Evolutionary conservation across 2,888 invertebrate genomes (phyloP).

Genomic region (Hermaeophaga mercurialis): DNA sequence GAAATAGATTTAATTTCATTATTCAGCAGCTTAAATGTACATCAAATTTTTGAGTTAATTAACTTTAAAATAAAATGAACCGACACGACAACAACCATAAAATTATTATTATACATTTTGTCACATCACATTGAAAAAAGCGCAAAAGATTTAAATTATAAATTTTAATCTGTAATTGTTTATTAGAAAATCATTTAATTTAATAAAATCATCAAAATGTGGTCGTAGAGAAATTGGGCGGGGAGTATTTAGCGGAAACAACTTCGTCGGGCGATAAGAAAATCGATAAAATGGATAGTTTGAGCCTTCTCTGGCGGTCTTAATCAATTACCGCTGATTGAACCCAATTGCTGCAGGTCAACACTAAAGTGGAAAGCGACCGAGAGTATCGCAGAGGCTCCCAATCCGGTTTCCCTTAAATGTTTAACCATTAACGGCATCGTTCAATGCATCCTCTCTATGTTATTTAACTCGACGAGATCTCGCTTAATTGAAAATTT

Average conservation of each 20-base stretch:
- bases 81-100: too few species aligned
- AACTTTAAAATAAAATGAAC: too few species aligned
- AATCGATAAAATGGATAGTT: slow-evolving; percentile 51
- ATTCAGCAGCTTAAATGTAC: too few species aligned
- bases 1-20: too few species aligned
- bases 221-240: neutral
- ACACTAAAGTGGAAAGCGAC: slow-evolving; percentile 36
- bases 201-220: too few species aligned
- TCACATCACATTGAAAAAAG: too few species aligned
- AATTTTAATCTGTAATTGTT: too few species aligned
- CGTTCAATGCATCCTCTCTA: slow-evolving; percentile 20
- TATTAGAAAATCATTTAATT: too few species aligned
- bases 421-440: slow-evolving; percentile 22
- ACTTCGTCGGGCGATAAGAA: slow-evolving; percentile 17
- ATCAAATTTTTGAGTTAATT: too few species aligned
- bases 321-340: slow-evolving; percentile 58
- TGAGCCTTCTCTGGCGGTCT: slow-evolving; percentile 51
- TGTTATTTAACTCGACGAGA: slow-evolving; percentile 14
- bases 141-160: too few species aligned
- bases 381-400: slow-evolving; percentile 32
- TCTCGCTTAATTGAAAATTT: slow-evolving; percentile 24
- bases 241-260: slow-evolving; percentile 16
- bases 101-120: too few species aligned
- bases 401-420: slow-evolving; percentile 32
- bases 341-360: slow-evolving; percentile 55